A percentile compares a stretch with the other conserved stretches of the same genome.
phyloP scores from a whole-genome alignment of 2,113 vertebrate species.

The Percopsis transmontana region DNA sequence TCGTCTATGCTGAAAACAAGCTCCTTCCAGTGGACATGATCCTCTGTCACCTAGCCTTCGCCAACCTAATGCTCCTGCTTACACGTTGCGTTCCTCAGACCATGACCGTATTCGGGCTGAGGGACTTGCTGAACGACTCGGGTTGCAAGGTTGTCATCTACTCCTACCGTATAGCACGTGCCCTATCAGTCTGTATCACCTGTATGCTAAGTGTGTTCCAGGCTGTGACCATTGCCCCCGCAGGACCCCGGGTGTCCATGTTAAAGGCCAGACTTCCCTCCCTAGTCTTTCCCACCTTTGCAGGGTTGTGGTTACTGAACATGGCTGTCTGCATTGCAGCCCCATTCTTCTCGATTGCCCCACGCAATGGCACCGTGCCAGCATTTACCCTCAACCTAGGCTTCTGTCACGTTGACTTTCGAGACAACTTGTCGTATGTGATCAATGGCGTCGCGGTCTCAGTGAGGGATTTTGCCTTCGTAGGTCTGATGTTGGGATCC shows the following conservation, averaged over 20 bases:
- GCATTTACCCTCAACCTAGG: conserved; percentile 79
- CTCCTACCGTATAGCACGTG: conserved; percentile 73
- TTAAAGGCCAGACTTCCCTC: conserved; percentile 67
- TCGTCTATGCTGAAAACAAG: conserved; percentile 52
- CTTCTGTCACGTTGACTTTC: conserved; percentile 80
- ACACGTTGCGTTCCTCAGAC: conserved; percentile 79
- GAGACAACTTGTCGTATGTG: conserved; percentile 75
- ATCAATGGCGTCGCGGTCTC: conserved; percentile 75
- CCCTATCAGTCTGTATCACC: conserved; percentile 80
- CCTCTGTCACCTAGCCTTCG: conserved; percentile 78
- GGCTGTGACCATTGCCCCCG: conserved; percentile 67
- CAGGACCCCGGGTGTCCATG: conserved; percentile 47
- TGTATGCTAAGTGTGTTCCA: conserved; percentile 82
- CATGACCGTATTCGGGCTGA: conserved; percentile 77
- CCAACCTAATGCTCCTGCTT: conserved; percentile 76
- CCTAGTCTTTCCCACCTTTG: conserved; percentile 70
- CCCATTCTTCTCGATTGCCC: conserved; percentile 76
- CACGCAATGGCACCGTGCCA: conserved; percentile 73
- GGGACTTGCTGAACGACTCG: conserved; percentile 68
- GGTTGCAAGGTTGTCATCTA: conserved; percentile 82
- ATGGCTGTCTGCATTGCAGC: conserved; percentile 77
- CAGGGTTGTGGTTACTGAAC: conserved; percentile 76
- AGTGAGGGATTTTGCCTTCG: conserved; percentile 75
- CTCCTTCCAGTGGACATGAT: conserved; percentile 79
- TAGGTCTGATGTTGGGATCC: conserved; percentile 76